These are phyloP conservation scores for Drepana falcataria DNA, from an alignment of 2,888 invertebrate genomes.

Conservation along the genomic window DNA sequence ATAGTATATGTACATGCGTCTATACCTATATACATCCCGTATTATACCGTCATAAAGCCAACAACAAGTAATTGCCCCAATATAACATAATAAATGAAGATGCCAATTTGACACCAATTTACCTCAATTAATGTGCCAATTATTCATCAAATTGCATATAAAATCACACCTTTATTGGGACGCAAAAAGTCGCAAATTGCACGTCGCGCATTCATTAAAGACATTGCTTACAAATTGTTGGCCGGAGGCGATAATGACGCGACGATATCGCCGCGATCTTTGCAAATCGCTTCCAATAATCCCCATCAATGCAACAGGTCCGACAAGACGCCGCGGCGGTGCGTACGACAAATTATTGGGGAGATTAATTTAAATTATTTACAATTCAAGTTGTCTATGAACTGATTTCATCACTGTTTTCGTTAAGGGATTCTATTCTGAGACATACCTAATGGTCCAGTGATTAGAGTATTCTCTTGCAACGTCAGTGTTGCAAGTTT, in stretches of 20 bases:
- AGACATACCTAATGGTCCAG: too few relatives aligned
- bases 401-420: not conserved
- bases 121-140: conserved; percentile 10
- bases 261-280: conserved; percentile 40
- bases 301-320: conserved; percentile 37
- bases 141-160: conserved; percentile 12
- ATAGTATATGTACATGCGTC: too few relatives aligned
- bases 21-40: not conserved
- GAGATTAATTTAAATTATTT: not conserved
- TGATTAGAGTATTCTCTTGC: too few relatives aligned
- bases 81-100: not conserved
- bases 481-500: too few relatives aligned
- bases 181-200: conserved; percentile 13
- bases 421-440: too few relatives aligned
- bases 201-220: conserved; percentile 30
- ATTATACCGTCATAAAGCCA: not conserved
- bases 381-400: conserved; percentile 3
- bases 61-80: not conserved
- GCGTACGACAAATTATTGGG: conserved; percentile 19
- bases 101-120: not conserved
- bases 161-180: conserved; percentile 3
- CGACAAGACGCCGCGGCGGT: conserved; percentile 17
- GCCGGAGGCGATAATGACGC: conserved; percentile 45
- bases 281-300: conserved; percentile 42
- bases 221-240: conserved; percentile 49